Percentiles rank a stretch among this genome's conserved stretches.
These are phyloP conservation scores for Homarus americanus DNA, from an alignment of 1,140 invertebrate species.

Conservation along the genomic window DNA sequence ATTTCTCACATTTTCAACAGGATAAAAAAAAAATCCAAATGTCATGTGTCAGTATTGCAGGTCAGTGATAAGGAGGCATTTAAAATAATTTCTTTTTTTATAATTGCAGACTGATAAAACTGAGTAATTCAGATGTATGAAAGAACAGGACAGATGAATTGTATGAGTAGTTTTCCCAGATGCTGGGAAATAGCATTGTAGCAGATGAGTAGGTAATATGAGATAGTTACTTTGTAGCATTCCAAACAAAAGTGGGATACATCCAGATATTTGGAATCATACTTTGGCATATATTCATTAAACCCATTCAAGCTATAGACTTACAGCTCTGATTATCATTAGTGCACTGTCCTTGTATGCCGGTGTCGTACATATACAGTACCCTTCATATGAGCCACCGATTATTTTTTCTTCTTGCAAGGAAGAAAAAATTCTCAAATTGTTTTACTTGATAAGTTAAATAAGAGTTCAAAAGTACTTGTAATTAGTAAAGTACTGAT, in stretches of 20 bases:
- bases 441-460: not conserved
- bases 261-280: not conserved
- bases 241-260: conserved; percentile 26
- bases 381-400: not conserved
- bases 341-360: not conserved
- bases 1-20: not conserved
- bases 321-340: conserved; percentile 1
- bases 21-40: not conserved
- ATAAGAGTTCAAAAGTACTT: not conserved
- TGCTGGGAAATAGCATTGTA: conserved; percentile 53
- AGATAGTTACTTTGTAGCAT: conserved; percentile 56
- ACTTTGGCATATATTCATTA: not conserved
- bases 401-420: no score
- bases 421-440: no score
- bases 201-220: conserved; percentile 40
- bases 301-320: not conserved
- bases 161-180: conserved; percentile 58
- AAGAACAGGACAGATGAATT: conserved; percentile 13
- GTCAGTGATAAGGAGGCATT: not conserved
- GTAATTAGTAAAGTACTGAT: not conserved
- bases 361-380: not conserved
- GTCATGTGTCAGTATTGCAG: conserved; percentile 13
- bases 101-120: not conserved
- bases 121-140: conserved; percentile 14
- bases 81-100: not conserved